phyloP scores from a whole-genome alignment of 2,113 vertebrate genomes.

The Xenopus tropicalis region DNA sequence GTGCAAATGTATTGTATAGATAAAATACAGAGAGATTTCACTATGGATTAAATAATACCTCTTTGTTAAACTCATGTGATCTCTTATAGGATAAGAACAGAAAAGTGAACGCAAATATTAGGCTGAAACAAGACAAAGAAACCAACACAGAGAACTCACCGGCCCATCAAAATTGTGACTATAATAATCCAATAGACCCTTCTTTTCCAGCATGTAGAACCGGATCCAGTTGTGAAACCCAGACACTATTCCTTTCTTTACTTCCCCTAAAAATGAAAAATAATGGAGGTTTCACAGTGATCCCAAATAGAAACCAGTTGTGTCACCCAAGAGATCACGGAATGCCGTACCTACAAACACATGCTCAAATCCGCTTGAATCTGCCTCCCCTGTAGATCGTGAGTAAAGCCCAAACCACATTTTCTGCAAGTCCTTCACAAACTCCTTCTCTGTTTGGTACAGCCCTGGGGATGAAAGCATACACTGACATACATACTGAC shows the following conservation, averaged over 20 bases:
- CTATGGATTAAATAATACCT: too few species aligned
- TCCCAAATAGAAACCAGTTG: background rate
- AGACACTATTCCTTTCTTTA: conserved; percentile 84
- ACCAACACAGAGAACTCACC: conserved; percentile 61
- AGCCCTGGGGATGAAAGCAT: conserved; percentile 54
- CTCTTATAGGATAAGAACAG: too few species aligned
- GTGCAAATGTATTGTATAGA: too few species aligned
- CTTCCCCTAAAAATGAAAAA: conserved; percentile 66
- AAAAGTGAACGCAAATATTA: too few species aligned
- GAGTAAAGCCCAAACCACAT: conserved; percentile 98
- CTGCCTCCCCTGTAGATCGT: conserved; percentile 58
- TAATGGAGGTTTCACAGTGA: background rate
- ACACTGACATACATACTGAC: too few species aligned
- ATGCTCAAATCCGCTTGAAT: conserved; percentile 95
- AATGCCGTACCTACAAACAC: conserved; percentile 89
- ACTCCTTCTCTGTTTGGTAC: conserved; percentile 75
- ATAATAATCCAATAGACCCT: conserved; percentile 77
- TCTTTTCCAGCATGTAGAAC: conserved; percentile 86
- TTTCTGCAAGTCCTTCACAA: conserved; percentile 74
- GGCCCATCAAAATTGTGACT: conserved; percentile 87
- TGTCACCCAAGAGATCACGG: too few species aligned
- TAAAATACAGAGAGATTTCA: too few species aligned
- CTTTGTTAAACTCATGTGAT: too few species aligned
- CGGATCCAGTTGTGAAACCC: conserved; percentile 97
- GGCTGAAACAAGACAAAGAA: too few species aligned